Evolutionary conservation across 92 coral and sea anemone species (phyloP).

Genomic region (Phenganax stokvisi): DNA sequence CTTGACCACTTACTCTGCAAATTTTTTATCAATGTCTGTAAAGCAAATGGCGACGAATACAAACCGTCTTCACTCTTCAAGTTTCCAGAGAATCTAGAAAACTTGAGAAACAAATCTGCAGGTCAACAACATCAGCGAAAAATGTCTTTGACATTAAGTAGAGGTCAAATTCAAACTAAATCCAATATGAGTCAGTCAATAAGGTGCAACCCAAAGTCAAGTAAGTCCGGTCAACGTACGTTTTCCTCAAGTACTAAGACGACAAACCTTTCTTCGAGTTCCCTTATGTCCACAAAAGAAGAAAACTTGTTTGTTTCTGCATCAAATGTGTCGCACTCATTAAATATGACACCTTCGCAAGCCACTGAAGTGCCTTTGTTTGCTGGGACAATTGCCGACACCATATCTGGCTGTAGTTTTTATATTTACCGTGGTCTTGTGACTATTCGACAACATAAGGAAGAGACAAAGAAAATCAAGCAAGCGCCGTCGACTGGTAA

Average conservation of each 20-base stretch:
- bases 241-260: slow-evolving; percentile 12
- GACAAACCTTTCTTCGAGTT: not conserved
- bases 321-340: slow-evolving; percentile 14
- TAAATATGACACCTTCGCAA: slow-evolving; percentile 35
- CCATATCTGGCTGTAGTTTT: slow-evolving; percentile 37
- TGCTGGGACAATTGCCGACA: slow-evolving; percentile 44
- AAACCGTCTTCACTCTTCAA: slow-evolving; percentile 12
- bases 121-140: slow-evolving; percentile 3
- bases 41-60: slow-evolving; percentile 15
- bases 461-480: slow-evolving; percentile 4
- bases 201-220: slow-evolving; percentile 6
- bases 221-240: not conserved
- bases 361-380: slow-evolving; percentile 37
- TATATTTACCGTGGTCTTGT: slow-evolving; percentile 53
- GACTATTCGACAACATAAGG: slow-evolving; percentile 26
- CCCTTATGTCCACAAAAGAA: not conserved
- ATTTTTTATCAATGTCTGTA: slow-evolving; percentile 6
- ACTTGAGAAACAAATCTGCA: slow-evolving; percentile 11
- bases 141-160: not conserved
- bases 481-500: slow-evolving; percentile 38
- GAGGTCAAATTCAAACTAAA: not conserved
- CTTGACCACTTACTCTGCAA: slow-evolving; percentile 28
- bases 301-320: slow-evolving; percentile 19
- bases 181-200: not conserved
- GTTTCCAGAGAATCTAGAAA: slow-evolving; percentile 16